phyloP scores from a whole-genome alignment of 1,140 invertebrate species.

The Heliconius nattereri region DNA sequence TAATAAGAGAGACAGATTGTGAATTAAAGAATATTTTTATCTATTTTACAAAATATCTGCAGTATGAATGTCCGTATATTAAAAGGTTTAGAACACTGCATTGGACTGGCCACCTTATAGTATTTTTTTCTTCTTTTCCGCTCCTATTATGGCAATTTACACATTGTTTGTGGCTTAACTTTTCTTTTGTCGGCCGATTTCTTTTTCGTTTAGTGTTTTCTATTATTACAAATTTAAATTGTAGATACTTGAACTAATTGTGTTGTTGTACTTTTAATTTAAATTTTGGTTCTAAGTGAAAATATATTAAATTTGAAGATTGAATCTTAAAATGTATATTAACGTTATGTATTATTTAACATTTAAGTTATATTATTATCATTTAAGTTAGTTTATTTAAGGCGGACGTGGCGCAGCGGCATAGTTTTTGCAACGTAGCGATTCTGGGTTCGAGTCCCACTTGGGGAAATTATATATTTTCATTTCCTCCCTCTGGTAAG shows the following conservation, averaged over 20 bases:
- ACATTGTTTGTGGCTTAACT: constrained; percentile 61
- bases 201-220: constrained; percentile 44
- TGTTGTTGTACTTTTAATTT: constrained; percentile 19
- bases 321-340: no score
- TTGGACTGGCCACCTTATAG: constrained; percentile 46
- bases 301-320: no score
- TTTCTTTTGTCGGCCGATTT: constrained; percentile 67
- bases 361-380: no score
- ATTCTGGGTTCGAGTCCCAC: no score
- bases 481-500: no score
- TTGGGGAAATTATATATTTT: no score
- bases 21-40: neutral
- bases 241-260: constrained; percentile 26
- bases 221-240: neutral
- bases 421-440: no score
- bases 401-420: no score
- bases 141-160: constrained; percentile 70
- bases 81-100: constrained; percentile 25
- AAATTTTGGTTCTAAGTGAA: neutral
- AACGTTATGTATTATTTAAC: no score
- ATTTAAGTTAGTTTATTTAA: no score
- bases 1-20: no score
- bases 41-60: constrained; percentile 37
- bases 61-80: constrained; percentile 55
- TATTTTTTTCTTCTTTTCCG: constrained; percentile 53